phyloP scores from a whole-genome alignment of 2,797 vertebrate genomes.

The Platalea minor region DNA sequence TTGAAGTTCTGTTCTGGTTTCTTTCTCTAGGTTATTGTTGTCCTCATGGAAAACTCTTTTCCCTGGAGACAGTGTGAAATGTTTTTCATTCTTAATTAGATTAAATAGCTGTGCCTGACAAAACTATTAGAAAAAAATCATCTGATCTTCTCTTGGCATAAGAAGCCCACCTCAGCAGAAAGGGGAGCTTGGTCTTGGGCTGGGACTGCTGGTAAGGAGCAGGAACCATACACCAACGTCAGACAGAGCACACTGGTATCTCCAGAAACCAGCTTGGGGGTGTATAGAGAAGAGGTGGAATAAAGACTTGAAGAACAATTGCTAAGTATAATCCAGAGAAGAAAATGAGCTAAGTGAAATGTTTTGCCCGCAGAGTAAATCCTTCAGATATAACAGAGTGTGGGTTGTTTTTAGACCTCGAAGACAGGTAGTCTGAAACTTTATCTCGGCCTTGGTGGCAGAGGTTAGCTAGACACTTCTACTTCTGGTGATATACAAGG shows the following conservation, averaged over 20 bases:
- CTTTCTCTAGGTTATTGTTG: neutral
- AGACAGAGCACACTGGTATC: neutral
- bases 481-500: neutral
- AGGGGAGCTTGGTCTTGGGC: fast-evolving
- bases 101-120: neutral
- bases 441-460: neutral
- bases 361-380: neutral
- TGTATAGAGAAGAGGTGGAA: neutral
- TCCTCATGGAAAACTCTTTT: neutral
- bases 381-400: neutral
- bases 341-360: neutral
- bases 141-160: neutral
- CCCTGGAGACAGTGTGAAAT: neutral
- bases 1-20: neutral
- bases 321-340: neutral
- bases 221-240: neutral
- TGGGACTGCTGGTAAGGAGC: neutral
- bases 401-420: neutral
- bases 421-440: neutral
- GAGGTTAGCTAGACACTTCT: neutral
- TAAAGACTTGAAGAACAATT: neutral
- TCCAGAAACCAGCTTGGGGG: neutral
- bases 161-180: neutral
- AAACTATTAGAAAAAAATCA: neutral
- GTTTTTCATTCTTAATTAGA: neutral